phyloP scores from a whole-genome alignment of 2,888 invertebrate species.

The Anoplius nigerrimus region DNA sequence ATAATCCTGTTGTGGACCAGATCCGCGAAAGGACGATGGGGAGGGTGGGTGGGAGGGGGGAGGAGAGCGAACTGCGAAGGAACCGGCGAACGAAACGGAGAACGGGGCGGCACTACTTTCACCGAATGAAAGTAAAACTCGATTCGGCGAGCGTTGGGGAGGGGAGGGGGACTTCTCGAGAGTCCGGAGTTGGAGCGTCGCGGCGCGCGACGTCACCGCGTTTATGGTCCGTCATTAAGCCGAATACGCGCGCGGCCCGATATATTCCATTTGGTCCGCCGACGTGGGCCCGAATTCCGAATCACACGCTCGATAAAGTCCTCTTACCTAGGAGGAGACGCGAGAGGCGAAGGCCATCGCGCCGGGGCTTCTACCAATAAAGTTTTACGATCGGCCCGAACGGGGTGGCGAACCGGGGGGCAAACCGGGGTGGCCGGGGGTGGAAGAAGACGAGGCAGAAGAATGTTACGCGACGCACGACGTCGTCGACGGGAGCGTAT shows the following conservation, averaged over 20 bases:
- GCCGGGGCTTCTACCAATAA: background rate
- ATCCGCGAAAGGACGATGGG: background rate
- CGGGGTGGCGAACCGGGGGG: background rate
- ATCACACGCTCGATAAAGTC: constrained; percentile 2
- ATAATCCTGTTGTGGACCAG: background rate
- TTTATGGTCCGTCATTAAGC: constrained; percentile 49
- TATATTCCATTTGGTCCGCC: constrained; percentile 1
- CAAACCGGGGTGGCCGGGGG: background rate
- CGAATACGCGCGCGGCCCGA: constrained; percentile 29
- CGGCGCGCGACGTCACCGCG: constrained; percentile 12
- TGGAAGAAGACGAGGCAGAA: background rate
- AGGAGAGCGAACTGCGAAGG: constrained; percentile 28
- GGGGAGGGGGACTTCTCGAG: too few species aligned
- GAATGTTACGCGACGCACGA: background rate
- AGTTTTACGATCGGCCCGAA: constrained; percentile 3
- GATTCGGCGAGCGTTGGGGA: constrained; percentile 45
- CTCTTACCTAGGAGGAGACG: background rate
- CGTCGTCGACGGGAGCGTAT: constrained; percentile 2
- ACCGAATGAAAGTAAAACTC: constrained; percentile 59
- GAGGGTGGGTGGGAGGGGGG: constrained; percentile 20
- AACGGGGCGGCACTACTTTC: constrained; percentile 46
- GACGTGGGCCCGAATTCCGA: background rate
- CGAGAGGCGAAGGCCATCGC: background rate
- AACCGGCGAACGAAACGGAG: too few species aligned
- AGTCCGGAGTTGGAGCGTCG: constrained; percentile 17